Evolutionary conservation across 2,888 invertebrate genomes (phyloP).

Genomic region (Calliphora vomitoria): DNA sequence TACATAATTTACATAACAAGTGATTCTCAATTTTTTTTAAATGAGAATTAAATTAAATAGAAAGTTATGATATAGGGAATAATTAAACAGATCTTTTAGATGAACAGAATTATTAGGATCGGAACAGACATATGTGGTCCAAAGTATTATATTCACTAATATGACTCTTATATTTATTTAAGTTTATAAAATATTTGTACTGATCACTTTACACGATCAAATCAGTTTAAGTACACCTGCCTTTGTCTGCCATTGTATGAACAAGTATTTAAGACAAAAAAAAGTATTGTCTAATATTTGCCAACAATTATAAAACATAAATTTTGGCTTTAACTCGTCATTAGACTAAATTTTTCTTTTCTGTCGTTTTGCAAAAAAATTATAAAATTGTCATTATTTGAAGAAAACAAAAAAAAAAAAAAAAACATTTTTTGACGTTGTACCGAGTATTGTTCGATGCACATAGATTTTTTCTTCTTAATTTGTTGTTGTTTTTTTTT

Average conservation of each 20-base stretch:
- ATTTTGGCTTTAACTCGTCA: slow-evolving; percentile 81
- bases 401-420: neutral
- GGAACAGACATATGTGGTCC: no score
- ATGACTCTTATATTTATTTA: no score
- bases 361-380: slow-evolving; percentile 13
- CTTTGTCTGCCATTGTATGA: slow-evolving; percentile 1
- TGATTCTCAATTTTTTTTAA: slow-evolving; percentile 17
- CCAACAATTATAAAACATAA: slow-evolving; percentile 75
- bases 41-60: neutral
- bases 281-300: slow-evolving; percentile 59
- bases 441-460: slow-evolving; percentile 14
- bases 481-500: slow-evolving; percentile 18
- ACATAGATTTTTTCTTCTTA: neutral
- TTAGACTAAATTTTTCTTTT: slow-evolving; percentile 78
- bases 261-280: slow-evolving; percentile 8
- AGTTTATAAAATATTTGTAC: no score
- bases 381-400: slow-evolving; percentile 67
- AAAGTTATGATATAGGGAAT: neutral
- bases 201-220: neutral
- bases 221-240: slow-evolving; percentile 28
- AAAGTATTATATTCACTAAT: no score
- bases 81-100: no score
- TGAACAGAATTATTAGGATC: no score
- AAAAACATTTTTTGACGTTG: slow-evolving; percentile 32
- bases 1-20: slow-evolving; percentile 33